Base-by-base conservation (phyloP, 2,888 invertebrate genomes). In the Psylliodes chrysocephalus region DNA sequence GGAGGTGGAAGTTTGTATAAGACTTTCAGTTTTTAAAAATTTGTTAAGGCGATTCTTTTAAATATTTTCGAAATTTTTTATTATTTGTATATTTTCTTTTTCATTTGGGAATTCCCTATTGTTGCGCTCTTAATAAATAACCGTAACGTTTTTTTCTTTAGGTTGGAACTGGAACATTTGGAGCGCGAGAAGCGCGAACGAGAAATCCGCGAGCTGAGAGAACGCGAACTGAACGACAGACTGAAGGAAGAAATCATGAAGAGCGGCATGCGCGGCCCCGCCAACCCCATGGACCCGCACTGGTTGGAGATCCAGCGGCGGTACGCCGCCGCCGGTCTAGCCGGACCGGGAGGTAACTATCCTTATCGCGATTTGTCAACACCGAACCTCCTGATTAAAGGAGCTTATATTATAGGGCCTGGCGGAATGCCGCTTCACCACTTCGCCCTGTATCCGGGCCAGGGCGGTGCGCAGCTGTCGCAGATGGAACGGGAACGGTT, bases 251-350 rank as follows among this genome's bases (percentile, higher is more conserved):
- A 95, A 81, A 86, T 95, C 69, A 84, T 93, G 84, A 92, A 96
- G 84, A 88, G 80, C 51, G 82, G 82, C 1, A 82, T 82, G 83
- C 51, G 85, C 71, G 71, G 83, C 1, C 82, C 81, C 75, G 54
- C 82, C 73, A 49, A 82, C 76, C 71, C 81, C 74, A 56, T 92
- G 73, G 92, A 93, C 80, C 92, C 92, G 0, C 82, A 89, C 76
- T 89, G 96, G 95, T 83, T 96, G 74, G 96, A 97, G 80, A 89
- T 96, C 81, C 96, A 96, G 79, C 85, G 95, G 78, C 86, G 93
- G 78, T 82, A 82, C 61, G 82, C 81, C 0, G 79, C 79, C 8
- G 79, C 79, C 10, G 86, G 85, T 51, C 81, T 86, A 12, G 78
- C 80, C 1, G 81, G 80, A 46, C 81, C 81, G 4, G 75, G 74